phyloP scores from a whole-genome alignment of 2,113 vertebrate genomes.

The Progne subis region DNA sequence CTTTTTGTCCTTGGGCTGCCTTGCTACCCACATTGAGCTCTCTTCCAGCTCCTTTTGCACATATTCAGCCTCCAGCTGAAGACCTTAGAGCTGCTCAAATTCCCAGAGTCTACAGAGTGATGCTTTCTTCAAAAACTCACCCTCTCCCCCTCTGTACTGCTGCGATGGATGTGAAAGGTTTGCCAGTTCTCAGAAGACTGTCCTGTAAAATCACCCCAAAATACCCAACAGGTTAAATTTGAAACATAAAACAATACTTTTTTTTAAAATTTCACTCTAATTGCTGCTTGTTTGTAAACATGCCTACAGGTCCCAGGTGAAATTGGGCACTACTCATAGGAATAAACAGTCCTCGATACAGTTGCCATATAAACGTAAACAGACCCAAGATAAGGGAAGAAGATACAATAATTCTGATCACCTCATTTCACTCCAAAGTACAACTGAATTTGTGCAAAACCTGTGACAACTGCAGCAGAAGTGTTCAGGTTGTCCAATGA shows the following conservation, averaged over 20 bases:
- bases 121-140: background rate
- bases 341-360: background rate
- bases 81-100: background rate
- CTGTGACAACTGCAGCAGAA: background rate
- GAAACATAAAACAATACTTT: background rate
- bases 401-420: background rate
- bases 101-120: background rate
- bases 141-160: background rate
- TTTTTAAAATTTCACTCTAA: background rate
- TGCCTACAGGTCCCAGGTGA: background rate
- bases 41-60: background rate
- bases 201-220: background rate
- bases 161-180: background rate
- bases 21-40: background rate
- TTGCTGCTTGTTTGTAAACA: background rate
- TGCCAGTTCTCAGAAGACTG: background rate
- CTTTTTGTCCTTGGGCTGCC: background rate
- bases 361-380: background rate
- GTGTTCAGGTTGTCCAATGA: background rate
- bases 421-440: background rate
- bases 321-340: background rate
- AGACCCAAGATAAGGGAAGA: background rate
- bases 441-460: background rate
- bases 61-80: background rate
- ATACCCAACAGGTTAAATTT: background rate